Base-by-base conservation (phyloP, 2,888 invertebrate genomes). In the Dicroscelio sp. region DNA sequence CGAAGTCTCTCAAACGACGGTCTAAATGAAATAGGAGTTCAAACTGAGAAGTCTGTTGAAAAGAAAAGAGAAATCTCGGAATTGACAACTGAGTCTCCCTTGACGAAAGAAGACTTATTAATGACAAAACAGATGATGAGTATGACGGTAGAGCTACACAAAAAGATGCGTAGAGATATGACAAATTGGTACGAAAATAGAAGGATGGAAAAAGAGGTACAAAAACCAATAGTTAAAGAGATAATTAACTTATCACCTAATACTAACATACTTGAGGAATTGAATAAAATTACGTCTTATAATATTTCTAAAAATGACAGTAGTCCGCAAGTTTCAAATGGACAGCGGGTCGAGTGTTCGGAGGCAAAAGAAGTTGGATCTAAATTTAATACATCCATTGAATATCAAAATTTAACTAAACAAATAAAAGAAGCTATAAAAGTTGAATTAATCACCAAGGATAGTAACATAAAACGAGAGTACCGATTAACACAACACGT, bases 401-500 rank as follows among this genome's bases (percentile, higher is more conserved):
- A 43, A 43, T 43, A 43, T 43, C 43, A 43, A 43, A 43, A 43
- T 43, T 10, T 52, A 17, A n/a, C 52, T 5, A 52, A 52, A 5
- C 58, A 58, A 2, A 58, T 58, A 25, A 23, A 58, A 58, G 58
- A 58, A 58, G 14, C 27, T 6, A 58, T 58, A 8, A 58, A 58
- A 23, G 25, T 58, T 58, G 23, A 65, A 58, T 23, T 58, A 23
- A 58, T 58, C 2, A 14, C 4, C 6, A 58, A 58, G 25, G 58
- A 58, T 10, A 52, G 38, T 80, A 27, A 43, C 12, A 87, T 17
- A 31, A 73, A 67, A 38, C 88, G 90, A 35, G 90, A 92, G 27
- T 93, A 92, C 60, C 89, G 92, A 85, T 86, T 93, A 43, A 76
- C 60, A 20, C 5, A 20, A 31, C 38, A 87, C 43, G 83, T 73